Evolutionary conservation across 2,113 vertebrate species (phyloP).

Genomic region (Stigmatopora nigra): DNA sequence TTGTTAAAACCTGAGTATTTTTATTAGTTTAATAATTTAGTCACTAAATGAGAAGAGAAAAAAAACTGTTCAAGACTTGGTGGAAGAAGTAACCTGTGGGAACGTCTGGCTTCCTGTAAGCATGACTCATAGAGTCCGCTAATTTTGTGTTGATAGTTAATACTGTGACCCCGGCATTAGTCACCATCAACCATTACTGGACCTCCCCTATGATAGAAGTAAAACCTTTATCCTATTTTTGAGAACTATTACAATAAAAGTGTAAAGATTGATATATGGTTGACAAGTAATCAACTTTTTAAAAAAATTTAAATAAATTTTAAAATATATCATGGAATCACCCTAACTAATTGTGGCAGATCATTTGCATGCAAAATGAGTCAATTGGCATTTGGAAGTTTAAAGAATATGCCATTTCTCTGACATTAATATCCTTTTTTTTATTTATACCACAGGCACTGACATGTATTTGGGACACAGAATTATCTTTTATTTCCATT

Average conservation of each 20-base stretch:
- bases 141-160: conserved; percentile 47
- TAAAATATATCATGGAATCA: conserved; percentile 17
- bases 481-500: conserved; percentile 7
- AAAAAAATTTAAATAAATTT: conserved; percentile 11
- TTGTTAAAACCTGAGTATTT: background rate
- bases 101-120: conserved; percentile 33
- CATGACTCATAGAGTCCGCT: conserved; percentile 51
- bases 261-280: background rate
- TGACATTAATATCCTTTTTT: conserved; percentile 20
- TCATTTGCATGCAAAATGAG: conserved; percentile 25
- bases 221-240: conserved; percentile 5
- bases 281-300: background rate
- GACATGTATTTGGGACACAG: conserved; percentile 5
- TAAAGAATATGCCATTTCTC: conserved; percentile 22
- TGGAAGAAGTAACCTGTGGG: conserved; percentile 36
- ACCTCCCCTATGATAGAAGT: conserved; percentile 9
- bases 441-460: conserved; percentile 14
- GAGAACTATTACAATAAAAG: conserved; percentile 4
- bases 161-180: conserved; percentile 52
- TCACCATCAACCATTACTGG: conserved; percentile 51
- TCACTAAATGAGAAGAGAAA: background rate
- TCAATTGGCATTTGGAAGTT: conserved; percentile 40
- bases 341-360: conserved; percentile 21
- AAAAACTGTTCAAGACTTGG: background rate
- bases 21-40: conserved; percentile 2